phyloP scores from a whole-genome alignment of 2,797 vertebrate species.

The Betta splendens region DNA sequence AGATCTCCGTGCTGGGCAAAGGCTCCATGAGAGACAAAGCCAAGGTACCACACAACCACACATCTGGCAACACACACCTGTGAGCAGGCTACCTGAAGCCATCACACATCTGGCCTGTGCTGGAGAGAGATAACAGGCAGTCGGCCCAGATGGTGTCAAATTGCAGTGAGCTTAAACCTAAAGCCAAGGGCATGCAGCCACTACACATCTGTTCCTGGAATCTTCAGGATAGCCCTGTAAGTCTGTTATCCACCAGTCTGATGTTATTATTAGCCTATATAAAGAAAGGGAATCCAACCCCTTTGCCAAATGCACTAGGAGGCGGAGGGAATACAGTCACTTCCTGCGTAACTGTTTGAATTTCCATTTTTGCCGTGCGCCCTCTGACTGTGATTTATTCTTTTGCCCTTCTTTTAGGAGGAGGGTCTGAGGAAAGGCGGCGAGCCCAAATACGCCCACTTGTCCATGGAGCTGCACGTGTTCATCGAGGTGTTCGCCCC shows the following conservation, averaged over 20 bases:
- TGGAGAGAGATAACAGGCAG: slow-evolving; percentile 33
- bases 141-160: slow-evolving; percentile 56
- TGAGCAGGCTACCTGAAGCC: slow-evolving; percentile 41
- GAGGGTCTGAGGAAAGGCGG: slow-evolving; percentile 93
- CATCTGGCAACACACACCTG: slow-evolving; percentile 38
- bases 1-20: slow-evolving; percentile 97
- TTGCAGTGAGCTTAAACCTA: slow-evolving; percentile 25
- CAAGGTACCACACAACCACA: slow-evolving; percentile 81
- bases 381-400: not conserved
- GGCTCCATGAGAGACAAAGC: slow-evolving; percentile 98
- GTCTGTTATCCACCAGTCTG: slow-evolving; percentile 23
- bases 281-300: slow-evolving; percentile 15
- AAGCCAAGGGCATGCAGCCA: slow-evolving; percentile 40
- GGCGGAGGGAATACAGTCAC: slow-evolving; percentile 17
- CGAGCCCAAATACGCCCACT: slow-evolving; percentile 94
- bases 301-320: slow-evolving; percentile 4
- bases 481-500: slow-evolving; percentile 97
- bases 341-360: slow-evolving; percentile 24
- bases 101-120: slow-evolving; percentile 52
- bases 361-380: not conserved
- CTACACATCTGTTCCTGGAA: slow-evolving; percentile 45
- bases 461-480: slow-evolving; percentile 96
- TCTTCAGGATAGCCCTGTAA: slow-evolving; percentile 25
- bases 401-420: slow-evolving; percentile 80
- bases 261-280: slow-evolving; percentile 23